Conservation (phyloP, 2,888 invertebrate genomes). For the Eristalis pertinax region DNA sequence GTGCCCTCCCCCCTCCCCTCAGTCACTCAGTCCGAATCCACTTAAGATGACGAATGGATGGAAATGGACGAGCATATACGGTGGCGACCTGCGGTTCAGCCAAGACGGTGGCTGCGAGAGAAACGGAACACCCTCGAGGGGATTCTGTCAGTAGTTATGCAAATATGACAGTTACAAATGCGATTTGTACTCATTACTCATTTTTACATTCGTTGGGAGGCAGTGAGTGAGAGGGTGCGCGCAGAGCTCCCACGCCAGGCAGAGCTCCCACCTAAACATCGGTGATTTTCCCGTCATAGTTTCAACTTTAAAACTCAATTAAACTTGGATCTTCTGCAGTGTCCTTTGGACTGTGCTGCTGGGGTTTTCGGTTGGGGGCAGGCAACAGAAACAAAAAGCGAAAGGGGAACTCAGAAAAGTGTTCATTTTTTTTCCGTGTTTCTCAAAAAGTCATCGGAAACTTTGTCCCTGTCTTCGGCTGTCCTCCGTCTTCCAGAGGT, state of each 20-base stretch:
- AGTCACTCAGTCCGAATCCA: not conserved
- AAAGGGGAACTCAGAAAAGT: not conserved
- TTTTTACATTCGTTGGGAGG: not conserved
- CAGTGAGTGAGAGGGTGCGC: no score
- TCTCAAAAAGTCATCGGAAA: conserved; percentile 37
- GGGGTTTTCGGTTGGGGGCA: not conserved
- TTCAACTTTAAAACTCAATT: conserved; percentile 54
- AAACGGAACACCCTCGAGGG: not conserved
- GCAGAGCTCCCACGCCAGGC: not conserved
- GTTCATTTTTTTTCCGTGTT: not conserved
- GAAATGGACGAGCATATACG: not conserved
- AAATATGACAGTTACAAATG: conserved; percentile 59
- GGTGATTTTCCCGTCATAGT: conserved; percentile 2
- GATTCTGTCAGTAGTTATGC: conserved; percentile 17
- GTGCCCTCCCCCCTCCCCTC: no score
- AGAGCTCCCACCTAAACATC: not conserved
- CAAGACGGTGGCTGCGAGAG: not conserved
- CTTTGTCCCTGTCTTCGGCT: conserved; percentile 6
- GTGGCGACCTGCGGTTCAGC: not conserved
- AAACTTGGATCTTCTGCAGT: conserved; percentile 25
- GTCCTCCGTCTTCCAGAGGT: conserved; percentile 4
- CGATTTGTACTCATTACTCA: conserved; percentile 23
- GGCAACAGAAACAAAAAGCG: not conserved
- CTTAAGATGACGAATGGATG: conserved; percentile 50
- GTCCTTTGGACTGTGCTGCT: not conserved